These are phyloP conservation scores for Eremobia ochroleuca DNA, from an alignment of 2,888 invertebrate genomes.

Conservation along the genomic window DNA sequence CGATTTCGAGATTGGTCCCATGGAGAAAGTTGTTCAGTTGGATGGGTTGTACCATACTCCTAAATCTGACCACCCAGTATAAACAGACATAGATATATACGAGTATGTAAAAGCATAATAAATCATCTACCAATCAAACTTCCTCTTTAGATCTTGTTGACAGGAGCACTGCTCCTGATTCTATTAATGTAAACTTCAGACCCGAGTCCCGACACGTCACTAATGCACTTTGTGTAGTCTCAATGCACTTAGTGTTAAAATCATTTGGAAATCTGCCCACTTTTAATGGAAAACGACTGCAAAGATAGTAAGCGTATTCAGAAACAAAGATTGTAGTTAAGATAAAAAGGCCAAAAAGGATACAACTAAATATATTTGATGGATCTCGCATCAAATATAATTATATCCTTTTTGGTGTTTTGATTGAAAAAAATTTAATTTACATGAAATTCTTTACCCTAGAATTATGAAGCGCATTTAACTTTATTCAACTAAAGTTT, in stretches of 20 bases:
- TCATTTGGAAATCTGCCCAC: constrained; percentile 56
- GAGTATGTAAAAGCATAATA: not conserved
- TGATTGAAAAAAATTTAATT: not conserved
- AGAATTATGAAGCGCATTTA: not conserved
- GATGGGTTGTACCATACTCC: not conserved
- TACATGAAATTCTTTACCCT: not conserved
- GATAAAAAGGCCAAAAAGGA: not conserved
- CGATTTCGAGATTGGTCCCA: not conserved
- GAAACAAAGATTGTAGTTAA: not conserved
- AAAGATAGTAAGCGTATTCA: constrained; percentile 20
- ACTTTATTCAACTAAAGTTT: not conserved
- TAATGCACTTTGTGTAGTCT: constrained; percentile 21
- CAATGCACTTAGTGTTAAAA: constrained; percentile 43
- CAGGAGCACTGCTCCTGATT: constrained; percentile 25
- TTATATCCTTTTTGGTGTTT: not conserved
- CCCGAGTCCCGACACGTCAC: constrained; percentile 1
- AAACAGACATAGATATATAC: not conserved
- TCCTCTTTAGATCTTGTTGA: constrained; percentile 20
- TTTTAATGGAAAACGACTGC: constrained; percentile 35
- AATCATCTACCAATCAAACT: not conserved
- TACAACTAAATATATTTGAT: not conserved
- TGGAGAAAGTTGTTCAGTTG: not conserved
- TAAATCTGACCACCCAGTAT: not conserved
- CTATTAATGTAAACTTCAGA: constrained; percentile 31
- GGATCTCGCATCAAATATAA: no score